phyloP scores from a whole-genome alignment of 2,888 invertebrate species.

The Drosophila longiperda region DNA sequence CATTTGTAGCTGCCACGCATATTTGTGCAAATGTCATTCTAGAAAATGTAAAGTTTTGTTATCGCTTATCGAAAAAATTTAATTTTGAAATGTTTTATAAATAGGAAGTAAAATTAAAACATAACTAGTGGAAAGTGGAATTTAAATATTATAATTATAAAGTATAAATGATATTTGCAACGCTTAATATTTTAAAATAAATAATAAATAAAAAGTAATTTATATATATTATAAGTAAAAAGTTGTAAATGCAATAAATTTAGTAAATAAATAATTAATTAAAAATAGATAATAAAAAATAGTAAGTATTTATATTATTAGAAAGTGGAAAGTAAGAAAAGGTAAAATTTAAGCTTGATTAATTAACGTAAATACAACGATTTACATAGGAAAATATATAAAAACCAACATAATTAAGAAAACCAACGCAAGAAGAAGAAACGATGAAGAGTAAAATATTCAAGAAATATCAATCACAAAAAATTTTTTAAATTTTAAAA shows the following conservation, averaged over 20 bases:
- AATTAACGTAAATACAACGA: no score
- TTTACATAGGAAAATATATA: no score
- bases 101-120: background rate
- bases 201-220: background rate
- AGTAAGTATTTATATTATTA: no score
- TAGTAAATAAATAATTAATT: no score
- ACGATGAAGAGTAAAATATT: no score
- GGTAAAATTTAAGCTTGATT: no score
- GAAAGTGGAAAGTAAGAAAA: no score
- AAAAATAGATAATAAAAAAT: no score
- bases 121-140: background rate
- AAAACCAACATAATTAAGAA: no score
- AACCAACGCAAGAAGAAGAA: no score
- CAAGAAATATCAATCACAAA: no score
- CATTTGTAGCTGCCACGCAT: slow-evolving; percentile 95
- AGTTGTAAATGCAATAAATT: background rate
- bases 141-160: background rate
- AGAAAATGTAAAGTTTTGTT: background rate
- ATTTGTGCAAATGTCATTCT: slow-evolving; percentile 93
- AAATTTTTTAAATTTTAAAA: no score
- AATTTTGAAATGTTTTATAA: background rate
- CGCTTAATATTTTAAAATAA: background rate
- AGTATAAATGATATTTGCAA: background rate
- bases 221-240: background rate
- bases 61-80: background rate